These are phyloP conservation scores for Elgaria multicarinata DNA, from an alignment of 2,113 vertebrate genomes.

Conservation along the genomic window DNA sequence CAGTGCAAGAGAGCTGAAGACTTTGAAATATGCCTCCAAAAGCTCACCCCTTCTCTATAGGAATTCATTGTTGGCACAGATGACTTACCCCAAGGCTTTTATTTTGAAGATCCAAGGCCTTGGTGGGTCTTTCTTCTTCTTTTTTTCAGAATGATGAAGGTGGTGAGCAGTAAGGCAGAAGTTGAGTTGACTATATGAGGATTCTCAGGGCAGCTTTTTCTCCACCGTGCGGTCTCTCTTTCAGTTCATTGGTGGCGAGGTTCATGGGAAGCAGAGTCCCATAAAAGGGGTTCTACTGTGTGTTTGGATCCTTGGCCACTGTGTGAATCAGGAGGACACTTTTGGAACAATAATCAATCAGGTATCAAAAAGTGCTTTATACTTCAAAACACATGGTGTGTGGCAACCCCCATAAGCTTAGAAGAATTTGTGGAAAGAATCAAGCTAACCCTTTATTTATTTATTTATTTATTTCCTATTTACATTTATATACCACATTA, in stretches of 20 bases:
- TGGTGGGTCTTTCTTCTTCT: neutral
- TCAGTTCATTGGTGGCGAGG: neutral
- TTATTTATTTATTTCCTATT: no score
- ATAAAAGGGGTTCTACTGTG: neutral
- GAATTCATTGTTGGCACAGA: neutral
- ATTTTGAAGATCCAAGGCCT: neutral
- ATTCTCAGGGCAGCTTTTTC: neutral
- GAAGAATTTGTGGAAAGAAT: neutral
- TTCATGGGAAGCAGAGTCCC: neutral
- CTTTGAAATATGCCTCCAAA: conserved; percentile 13
- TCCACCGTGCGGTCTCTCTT: neutral
- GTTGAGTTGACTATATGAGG: neutral
- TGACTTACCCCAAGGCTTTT: conserved; percentile 3
- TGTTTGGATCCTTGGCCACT: neutral
- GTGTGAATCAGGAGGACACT: neutral
- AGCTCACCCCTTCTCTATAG: neutral
- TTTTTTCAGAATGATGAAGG: neutral
- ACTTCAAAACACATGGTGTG: neutral
- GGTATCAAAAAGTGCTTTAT: neutral
- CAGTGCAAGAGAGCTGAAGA: neutral
- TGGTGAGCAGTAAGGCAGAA: neutral
- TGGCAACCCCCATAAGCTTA: neutral
- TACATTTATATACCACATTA: no score
- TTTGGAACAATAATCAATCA: neutral
- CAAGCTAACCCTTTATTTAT: neutral